Evolutionary conservation across 2,797 vertebrate species (phyloP).

Genomic region (Discoglossus pictus): DNA sequence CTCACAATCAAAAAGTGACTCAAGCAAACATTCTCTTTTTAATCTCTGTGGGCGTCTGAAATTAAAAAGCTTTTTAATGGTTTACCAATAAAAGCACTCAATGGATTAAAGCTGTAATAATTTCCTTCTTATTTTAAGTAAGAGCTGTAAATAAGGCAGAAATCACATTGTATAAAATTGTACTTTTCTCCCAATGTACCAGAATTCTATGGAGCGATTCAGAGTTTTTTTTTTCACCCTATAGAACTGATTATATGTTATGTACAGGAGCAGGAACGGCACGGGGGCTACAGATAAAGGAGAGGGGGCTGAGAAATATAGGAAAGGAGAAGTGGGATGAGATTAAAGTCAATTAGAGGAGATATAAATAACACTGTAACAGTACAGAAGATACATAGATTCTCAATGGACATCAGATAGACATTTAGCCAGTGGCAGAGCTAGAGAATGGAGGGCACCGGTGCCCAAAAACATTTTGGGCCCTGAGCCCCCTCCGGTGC

Average conservation of each 20-base stretch:
- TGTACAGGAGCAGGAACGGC: background rate
- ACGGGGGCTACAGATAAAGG: background rate
- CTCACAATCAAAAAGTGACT: conserved; percentile 37
- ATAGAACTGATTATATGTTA: no score
- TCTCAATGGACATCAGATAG: no score
- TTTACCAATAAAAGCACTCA: conserved; percentile 52
- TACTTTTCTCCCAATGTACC: background rate
- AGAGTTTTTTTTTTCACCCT: no score
- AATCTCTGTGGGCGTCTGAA: conserved; percentile 46
- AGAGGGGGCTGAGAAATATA: conserved; percentile 1
- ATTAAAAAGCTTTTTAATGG: conserved; percentile 52
- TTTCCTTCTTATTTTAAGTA: conserved; percentile 39
- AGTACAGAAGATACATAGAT: no score
- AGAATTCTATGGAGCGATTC: no score
- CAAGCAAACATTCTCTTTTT: conserved; percentile 19
- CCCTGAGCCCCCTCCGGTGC: no score
- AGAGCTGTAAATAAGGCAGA: conserved; percentile 40
- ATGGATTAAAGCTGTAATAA: conserved; percentile 44
- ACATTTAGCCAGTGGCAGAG: no score
- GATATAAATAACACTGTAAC: no score
- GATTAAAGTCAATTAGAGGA: no score
- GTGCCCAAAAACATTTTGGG: no score
- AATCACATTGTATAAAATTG: conserved; percentile 21
- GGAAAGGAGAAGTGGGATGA: background rate
- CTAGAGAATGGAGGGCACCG: no score